Percentiles rank a stretch among this genome's conserved stretches.
phyloP scores from a whole-genome alignment of 1,140 invertebrate species.

The Coelopa frigida region DNA sequence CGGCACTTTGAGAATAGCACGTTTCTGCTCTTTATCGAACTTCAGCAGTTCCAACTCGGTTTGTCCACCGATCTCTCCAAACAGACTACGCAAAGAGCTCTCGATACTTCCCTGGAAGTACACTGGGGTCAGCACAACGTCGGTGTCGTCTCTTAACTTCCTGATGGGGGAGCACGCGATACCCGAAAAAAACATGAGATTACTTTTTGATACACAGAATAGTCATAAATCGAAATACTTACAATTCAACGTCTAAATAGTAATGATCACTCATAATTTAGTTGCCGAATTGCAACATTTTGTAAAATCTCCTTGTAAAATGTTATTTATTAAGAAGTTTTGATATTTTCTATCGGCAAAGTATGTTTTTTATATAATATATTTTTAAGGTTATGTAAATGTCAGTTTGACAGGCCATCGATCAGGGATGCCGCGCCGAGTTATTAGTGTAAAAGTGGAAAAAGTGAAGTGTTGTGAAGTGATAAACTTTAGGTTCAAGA shows the following conservation, averaged over 20 bases:
- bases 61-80: constrained; percentile 53
- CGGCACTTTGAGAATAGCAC: constrained; percentile 53
- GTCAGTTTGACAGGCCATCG: no score
- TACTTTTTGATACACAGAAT: constrained; percentile 6
- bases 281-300: background rate
- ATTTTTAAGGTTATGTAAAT: no score
- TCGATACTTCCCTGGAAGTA: constrained; percentile 54
- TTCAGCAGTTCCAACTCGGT: constrained; percentile 53
- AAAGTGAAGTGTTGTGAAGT: no score
- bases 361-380: no score
- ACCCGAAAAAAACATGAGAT: background rate
- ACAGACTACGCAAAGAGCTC: constrained; percentile 48
- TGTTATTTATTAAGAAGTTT: no score
- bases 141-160: constrained; percentile 43
- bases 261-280: constrained; percentile 20
- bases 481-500: no score
- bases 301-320: no score
- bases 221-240: constrained; percentile 14
- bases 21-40: constrained; percentile 44
- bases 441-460: no score
- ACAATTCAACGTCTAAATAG: constrained; percentile 30
- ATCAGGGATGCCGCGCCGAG: no score
- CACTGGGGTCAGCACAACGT: constrained; percentile 43
- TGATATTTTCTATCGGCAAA: no score
- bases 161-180: constrained; percentile 43